These are phyloP conservation scores for Caenorhabditis afra DNA, from an alignment of 2,888 invertebrate species.

Conservation along the genomic window DNA sequence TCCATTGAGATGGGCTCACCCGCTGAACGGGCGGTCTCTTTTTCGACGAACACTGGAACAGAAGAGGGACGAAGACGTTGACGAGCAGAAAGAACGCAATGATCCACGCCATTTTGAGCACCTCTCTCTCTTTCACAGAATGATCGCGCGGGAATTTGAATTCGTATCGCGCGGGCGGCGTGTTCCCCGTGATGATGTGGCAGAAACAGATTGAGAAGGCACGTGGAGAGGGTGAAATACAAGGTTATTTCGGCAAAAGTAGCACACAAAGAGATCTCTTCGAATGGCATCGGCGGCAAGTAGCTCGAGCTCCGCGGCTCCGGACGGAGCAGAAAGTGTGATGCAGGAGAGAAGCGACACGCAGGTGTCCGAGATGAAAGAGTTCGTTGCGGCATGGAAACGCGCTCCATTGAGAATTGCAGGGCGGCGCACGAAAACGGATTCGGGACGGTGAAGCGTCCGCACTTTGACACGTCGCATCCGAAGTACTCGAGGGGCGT, in stretches of 20 bases:
- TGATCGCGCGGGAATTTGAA: slow-evolving; percentile 5
- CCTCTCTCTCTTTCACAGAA: background rate
- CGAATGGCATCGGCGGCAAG: background rate
- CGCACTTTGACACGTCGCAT: background rate
- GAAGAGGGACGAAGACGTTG: slow-evolving; percentile 19
- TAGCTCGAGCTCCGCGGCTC: background rate
- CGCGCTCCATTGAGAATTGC: too few species aligned
- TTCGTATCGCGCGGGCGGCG: too few species aligned
- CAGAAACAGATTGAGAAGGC: too few species aligned
- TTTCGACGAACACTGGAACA: slow-evolving; percentile 32
- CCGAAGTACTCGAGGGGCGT: background rate
- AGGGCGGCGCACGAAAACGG: background rate
- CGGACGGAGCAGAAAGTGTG: background rate
- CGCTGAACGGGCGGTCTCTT: slow-evolving; percentile 15
- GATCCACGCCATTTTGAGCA: slow-evolving; percentile 19
- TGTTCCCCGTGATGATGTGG: too few species aligned
- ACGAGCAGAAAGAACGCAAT: slow-evolving; percentile 41
- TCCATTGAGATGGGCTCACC: slow-evolving; percentile 3
- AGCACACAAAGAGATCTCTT: too few species aligned
- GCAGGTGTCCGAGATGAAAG: background rate
- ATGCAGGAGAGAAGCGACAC: background rate
- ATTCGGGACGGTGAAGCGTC: slow-evolving; percentile 10
- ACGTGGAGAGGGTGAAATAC: background rate
- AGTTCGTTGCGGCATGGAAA: too few species aligned
- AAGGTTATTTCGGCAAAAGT: background rate